Evolutionary conservation across 2,797 vertebrate species (phyloP).

Genomic region (Chelonia mydas): DNA sequence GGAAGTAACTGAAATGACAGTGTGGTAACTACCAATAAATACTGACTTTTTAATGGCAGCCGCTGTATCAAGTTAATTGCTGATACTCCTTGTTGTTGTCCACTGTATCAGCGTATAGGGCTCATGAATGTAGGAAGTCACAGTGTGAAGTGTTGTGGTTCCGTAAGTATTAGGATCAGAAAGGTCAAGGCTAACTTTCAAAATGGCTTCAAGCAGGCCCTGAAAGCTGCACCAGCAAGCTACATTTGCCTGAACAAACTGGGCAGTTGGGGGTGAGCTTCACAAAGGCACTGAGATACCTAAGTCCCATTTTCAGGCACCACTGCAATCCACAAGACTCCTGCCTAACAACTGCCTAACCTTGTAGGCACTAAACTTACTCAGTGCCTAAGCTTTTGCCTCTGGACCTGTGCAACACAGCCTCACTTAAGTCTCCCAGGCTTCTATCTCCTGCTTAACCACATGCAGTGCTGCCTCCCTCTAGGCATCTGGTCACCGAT

Average conservation of each 20-base stretch:
- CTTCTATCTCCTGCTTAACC: no score
- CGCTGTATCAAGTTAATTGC: background rate
- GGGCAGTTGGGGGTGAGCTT: background rate
- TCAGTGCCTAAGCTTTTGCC: background rate
- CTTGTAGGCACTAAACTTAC: background rate
- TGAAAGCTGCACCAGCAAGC: background rate
- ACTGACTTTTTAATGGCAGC: background rate
- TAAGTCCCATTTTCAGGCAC: background rate
- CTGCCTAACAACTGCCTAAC: background rate
- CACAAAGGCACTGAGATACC: background rate
- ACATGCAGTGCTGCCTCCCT: background rate
- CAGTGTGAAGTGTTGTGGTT: background rate
- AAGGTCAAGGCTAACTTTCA: conserved; percentile 31
- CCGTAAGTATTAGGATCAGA: background rate
- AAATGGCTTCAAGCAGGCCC: background rate
- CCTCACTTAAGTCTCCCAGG: no score
- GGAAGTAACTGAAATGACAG: background rate
- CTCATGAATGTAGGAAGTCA: background rate
- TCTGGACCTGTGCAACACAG: no score
- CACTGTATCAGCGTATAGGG: background rate
- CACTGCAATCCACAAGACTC: background rate
- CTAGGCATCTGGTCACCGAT: background rate
- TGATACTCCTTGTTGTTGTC: background rate
- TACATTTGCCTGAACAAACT: conserved; percentile 16
- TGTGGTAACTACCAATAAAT: background rate